Percentiles rank a stretch among this genome's conserved stretches.
These are phyloP conservation scores for Ametastegia equiseti DNA, from an alignment of 2,888 invertebrate species.

Conservation along the genomic window DNA sequence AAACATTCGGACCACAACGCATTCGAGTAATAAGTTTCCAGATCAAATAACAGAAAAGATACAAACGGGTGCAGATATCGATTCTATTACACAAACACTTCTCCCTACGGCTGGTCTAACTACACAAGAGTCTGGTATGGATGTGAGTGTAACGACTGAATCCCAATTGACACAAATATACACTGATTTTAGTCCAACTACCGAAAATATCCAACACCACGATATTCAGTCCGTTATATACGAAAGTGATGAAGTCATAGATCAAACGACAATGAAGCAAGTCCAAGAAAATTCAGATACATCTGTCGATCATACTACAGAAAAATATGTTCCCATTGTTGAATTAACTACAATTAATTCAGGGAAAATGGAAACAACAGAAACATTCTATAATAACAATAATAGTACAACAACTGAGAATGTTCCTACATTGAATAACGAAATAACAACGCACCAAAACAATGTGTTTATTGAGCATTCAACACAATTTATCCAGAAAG, in stretches of 20 bases:
- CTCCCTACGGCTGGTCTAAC: not conserved
- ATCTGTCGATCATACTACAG: not conserved
- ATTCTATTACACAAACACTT: not conserved
- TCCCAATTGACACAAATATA: conserved; percentile 63
- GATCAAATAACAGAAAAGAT: not conserved
- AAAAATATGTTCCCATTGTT: not conserved
- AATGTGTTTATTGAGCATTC: conserved; percentile 10
- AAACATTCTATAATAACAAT: not conserved
- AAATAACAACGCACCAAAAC: conserved; percentile 8
- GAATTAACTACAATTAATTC: not conserved
- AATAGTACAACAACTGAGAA: conserved; percentile 2
- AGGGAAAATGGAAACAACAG: not conserved
- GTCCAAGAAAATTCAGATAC: not conserved
- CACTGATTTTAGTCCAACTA: not conserved
- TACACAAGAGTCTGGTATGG: conserved; percentile 60
- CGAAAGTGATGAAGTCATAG: not conserved
- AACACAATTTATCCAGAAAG: not conserved
- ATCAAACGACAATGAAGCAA: conserved; percentile 1
- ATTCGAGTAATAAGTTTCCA: not conserved
- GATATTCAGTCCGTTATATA: not conserved
- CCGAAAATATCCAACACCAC: not conserved
- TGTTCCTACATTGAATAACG: not conserved
- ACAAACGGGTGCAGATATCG: not conserved
- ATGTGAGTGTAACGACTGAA: conserved; percentile 77
- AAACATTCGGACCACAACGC: not conserved